Base-by-base conservation (phyloP, 2,113 vertebrate genomes). In the Anarhynchus alexandrinus region DNA sequence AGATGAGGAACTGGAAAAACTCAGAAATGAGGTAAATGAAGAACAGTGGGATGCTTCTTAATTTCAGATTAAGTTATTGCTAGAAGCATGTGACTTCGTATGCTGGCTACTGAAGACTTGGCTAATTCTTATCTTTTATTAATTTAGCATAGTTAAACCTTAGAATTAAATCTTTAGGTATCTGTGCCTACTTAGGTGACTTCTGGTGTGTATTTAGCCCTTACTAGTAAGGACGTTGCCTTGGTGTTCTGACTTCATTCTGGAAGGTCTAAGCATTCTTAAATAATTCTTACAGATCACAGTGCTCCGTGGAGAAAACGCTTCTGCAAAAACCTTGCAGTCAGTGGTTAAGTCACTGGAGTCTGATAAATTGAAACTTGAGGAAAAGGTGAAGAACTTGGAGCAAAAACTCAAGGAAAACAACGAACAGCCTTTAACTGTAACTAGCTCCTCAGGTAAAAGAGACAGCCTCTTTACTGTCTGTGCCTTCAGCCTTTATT, bases 1-100 rank as follows among this genome's bases (percentile, higher is more conserved):
- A 96, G 99, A 99, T 86, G 98, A 99, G 78, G 99, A 99, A 93
- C 97, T 99, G 96, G 98, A 99, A 91, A 99, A 98, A 73, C 98
- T 99, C 95, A 98, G 97, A 90, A 98, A 98, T 11, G 99, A 99
- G 99, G 99, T 99, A 97, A 82, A 38, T 26, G 76, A 80, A 40
- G 66, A 82, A 58, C 10, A 51, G 69, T 10, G 59, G 40, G 61
- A 3, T 27, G 29, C 18, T 52, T 18, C 43, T 43, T 51, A 6
- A 30, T 66, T 88, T 83, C 0, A 0, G 27, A 2, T 45, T 5
- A 14, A 70, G 47, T 36, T 65, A 32, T 9, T 34, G 67, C 51
- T 83, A 34, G 34, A 74, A 82, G 49, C 40, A 14, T 15, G 4
- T 32, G 42, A 43, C 27, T 79, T 74, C 57, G 66, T 57, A 3